Evolutionary conservation across 2,797 vertebrate species (phyloP).

Genomic region (Protosalanx chinensis): DNA sequence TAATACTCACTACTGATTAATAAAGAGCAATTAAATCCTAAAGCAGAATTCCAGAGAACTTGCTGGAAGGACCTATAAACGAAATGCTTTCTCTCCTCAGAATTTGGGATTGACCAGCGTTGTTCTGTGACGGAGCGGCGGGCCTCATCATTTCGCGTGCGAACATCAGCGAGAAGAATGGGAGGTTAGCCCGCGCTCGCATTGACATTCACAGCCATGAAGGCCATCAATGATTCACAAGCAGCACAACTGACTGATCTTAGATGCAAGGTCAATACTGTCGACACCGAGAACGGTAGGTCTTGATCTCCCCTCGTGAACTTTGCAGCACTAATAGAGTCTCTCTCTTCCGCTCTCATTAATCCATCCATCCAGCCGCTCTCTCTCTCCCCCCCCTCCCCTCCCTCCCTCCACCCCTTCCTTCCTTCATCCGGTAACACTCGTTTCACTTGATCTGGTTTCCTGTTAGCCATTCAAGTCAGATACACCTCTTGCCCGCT

Average conservation of each 20-base stretch:
- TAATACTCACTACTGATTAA: background rate
- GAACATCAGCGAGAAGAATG: background rate
- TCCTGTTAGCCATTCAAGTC: background rate
- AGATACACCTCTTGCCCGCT: background rate
- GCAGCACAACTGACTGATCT: background rate
- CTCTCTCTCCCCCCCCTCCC: background rate
- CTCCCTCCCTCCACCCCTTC: conserved; percentile 25
- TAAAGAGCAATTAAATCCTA: background rate
- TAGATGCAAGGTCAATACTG: conserved; percentile 1
- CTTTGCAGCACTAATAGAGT: background rate
- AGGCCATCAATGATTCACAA: conserved; percentile 6
- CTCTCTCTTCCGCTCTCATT: conserved; percentile 6
- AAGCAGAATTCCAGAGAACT: too few species aligned
- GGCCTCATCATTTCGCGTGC: background rate
- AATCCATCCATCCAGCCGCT: background rate
- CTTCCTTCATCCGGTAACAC: conserved; percentile 53
- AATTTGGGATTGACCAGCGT: too few species aligned
- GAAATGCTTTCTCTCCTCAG: too few species aligned
- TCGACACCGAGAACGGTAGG: background rate
- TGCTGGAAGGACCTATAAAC: too few species aligned
- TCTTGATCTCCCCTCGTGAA: conserved; percentile 7
- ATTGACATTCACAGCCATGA: background rate
- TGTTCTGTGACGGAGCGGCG: background rate
- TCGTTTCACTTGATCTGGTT: conserved; percentile 48
- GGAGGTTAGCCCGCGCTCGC: background rate